Base-by-base conservation (phyloP, 1,140 invertebrate species). In the Polypedilum vanderplanki region DNA sequence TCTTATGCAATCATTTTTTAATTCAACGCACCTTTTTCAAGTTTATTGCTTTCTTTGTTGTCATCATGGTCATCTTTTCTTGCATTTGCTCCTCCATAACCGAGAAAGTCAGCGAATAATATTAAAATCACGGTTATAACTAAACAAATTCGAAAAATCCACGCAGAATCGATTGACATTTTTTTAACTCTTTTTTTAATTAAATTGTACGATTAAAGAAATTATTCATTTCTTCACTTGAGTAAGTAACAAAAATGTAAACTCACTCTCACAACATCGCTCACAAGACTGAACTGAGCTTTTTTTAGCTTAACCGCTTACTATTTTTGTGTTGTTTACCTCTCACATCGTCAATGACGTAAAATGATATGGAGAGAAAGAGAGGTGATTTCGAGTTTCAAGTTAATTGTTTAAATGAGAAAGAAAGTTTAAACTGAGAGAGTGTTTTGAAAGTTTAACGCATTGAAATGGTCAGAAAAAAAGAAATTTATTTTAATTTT, bases 141-240 rank as follows among this genome's bases (percentile, higher is more conserved):
- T 76, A 82, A 78, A 79, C 80, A 81, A 41, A 82, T 77, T 73
- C 81, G 80, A 74, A 80, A 81, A 70, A 80, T 80, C 81, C 81
- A 82, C 76, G 81, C 81, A 41, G 78, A 78, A 74, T 82, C 80
- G 77, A 82, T 81, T 24, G 77, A 75, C 65, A 70, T 70, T 57
- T 57, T 57, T 4, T n/a, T 57, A 57, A 4, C 15, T 12, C 15
- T 57, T 57, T 15, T 57, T 57, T 57, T 15, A 0, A 15, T 33
- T 57, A 57, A 57, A 57, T 57, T 33, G 1, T 5, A 33, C 24
- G 24, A 3, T 33, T 3, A 33, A 33, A 33, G 24, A 57, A 57
- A 57, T 57, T 57, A 12, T 57, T n/a, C 24, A 57, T 12, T 57
- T 57, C 3, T 15, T 57, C 46, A 57, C 46, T 15, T 15, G 46